These are phyloP conservation scores for Thera obeliscata DNA, from an alignment of 2,888 invertebrate species.

Conservation along the genomic window DNA sequence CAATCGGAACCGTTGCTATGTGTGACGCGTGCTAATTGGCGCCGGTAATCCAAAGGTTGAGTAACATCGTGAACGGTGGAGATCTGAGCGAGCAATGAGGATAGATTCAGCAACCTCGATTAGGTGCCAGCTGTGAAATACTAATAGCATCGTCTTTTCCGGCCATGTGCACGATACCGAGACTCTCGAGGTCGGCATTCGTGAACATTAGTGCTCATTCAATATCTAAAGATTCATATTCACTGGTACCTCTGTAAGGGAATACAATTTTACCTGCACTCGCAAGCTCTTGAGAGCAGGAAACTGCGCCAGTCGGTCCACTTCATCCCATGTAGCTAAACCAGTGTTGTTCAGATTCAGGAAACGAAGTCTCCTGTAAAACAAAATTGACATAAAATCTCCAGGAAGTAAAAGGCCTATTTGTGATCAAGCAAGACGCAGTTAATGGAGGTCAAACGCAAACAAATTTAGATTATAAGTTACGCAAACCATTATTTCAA, in stretches of 20 bases:
- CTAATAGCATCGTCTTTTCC: conserved; percentile 48
- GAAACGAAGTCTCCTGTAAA: conserved; percentile 88
- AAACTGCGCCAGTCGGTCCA: conserved; percentile 93
- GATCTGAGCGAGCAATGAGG: conserved; percentile 40
- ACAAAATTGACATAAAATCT: conserved; percentile 43
- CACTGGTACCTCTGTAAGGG: background rate
- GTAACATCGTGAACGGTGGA: conserved; percentile 36
- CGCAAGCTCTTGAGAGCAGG: conserved; percentile 93
- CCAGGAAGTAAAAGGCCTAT: conserved; percentile 28
- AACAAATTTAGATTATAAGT: conserved; percentile 39
- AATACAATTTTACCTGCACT: conserved; percentile 86
- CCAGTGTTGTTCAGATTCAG: conserved; percentile 94
- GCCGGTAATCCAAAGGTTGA: conserved; percentile 42
- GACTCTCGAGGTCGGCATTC: conserved; percentile 49
- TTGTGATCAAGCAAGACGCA: conserved; percentile 31
- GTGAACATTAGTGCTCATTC: conserved; percentile 35
- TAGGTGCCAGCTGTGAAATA: conserved; percentile 40
- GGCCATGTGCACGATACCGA: conserved; percentile 51
- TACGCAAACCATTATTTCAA: conserved; percentile 43
- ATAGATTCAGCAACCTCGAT: conserved; percentile 41
- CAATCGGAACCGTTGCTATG: conserved; percentile 37
- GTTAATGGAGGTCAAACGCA: conserved; percentile 33
- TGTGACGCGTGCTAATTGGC: conserved; percentile 43
- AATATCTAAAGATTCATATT: conserved; percentile 29
- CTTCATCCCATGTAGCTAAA: conserved; percentile 94